Evolutionary conservation across 1,140 invertebrate genomes (phyloP), one percentile per base, ranked within the genome.

Genomic region (Agraylea sexmaculata): DNA sequence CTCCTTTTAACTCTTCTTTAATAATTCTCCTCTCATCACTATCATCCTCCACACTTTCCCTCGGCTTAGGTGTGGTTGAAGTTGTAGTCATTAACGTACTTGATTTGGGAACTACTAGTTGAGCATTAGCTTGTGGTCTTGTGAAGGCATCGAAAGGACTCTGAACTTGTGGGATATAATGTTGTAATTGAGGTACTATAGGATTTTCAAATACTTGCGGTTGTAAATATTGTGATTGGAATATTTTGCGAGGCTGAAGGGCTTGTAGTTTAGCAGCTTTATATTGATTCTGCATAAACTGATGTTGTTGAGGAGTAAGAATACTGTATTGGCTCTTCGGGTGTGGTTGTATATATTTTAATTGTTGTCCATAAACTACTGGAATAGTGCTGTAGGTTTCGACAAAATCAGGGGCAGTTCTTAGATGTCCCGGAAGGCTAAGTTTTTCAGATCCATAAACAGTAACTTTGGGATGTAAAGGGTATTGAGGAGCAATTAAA

Each of bases 1-100:
- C 55, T 15, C 49, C 56, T 29, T 52, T 59, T 15, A 56, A 44
- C 49, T 67, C 50, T 41, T 59, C 56, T 22, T 48, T 47, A 28
- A 51, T 41, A 10, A 46, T 47, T 13, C 56, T 49, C 11, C 45
- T 42, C 40, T 57, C 55, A 20, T 58, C 56, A 6, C 58, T 53
- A 16, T 52, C 52, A 45, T 65, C 60, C 18, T 63, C 55, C 35
- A 60, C 16, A 27, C 27, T 35, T 38, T 43, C n/a, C 40, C 2
- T 27, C 33, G 12, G 29, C 33, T 34, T 40, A 30, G 20, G 5
- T 11, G 18, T 29, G 38, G 20, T 8, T 29, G 34, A 18, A n/a
- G 29, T 8, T 18, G 21, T 30, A 7, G 10, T 15, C 15, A 16
- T 12, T 22, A n/a, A 4, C 10, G 40, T 29, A 19, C 37, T 31